phyloP scores from a whole-genome alignment of 1,140 invertebrate species.

The Harlomillsia oculata region DNA sequence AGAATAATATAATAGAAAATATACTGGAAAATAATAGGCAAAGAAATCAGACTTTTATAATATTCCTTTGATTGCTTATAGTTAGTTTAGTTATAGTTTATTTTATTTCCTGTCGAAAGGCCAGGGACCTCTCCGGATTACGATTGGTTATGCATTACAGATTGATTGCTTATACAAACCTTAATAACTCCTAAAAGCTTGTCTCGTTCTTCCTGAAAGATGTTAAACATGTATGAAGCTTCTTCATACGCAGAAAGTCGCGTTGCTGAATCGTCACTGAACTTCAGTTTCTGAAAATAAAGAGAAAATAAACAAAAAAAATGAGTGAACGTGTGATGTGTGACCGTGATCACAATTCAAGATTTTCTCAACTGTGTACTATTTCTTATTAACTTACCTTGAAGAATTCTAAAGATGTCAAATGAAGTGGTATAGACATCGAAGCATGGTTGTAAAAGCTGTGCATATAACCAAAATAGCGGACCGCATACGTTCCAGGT shows the following conservation, averaged over 20 bases:
- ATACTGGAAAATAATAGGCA: too few species aligned
- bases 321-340: not conserved
- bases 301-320: not conserved
- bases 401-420: slow-evolving; percentile 14
- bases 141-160: too few species aligned
- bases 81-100: too few species aligned
- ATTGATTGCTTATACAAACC: too few species aligned
- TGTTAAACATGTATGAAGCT: slow-evolving; percentile 4
- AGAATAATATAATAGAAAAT: too few species aligned
- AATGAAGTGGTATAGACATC: not conserved
- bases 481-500: slow-evolving; percentile 9
- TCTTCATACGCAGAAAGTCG: slow-evolving; percentile 22
- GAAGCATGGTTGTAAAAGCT: slow-evolving; percentile 16
- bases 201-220: slow-evolving; percentile 7
- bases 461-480: slow-evolving; percentile 20
- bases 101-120: too few species aligned
- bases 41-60: too few species aligned
- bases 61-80: too few species aligned
- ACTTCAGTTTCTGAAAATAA: slow-evolving; percentile 15
- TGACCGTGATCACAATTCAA: not conserved
- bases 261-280: slow-evolving; percentile 12
- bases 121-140: too few species aligned
- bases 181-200: too few species aligned
- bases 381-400: slow-evolving; percentile 16
- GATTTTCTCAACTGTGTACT: too few species aligned